These are phyloP conservation scores for Microtus ochrogaster DNA, from an alignment of 2,113 vertebrate species.

Conservation along the genomic window DNA sequence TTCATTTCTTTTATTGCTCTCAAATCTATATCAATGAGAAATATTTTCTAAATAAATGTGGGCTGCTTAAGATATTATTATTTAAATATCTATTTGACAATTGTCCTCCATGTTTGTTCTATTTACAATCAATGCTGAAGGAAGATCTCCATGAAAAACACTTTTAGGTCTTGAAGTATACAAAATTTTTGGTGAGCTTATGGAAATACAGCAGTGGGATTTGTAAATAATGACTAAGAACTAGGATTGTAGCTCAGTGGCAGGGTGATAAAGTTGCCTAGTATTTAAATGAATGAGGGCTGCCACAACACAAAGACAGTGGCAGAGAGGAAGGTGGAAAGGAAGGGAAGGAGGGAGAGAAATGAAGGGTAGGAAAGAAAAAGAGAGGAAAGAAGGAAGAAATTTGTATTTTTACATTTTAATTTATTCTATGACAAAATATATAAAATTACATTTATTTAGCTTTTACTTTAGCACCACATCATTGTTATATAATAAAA, in stretches of 20 bases:
- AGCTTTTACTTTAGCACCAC: neutral
- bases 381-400: neutral
- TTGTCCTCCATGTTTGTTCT: neutral
- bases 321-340: neutral
- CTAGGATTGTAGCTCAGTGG: neutral
- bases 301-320: too few species aligned
- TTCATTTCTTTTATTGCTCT: neutral
- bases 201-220: neutral
- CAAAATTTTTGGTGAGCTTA: neutral
- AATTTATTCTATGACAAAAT: conserved; percentile 8
- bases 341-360: too few species aligned
- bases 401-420: neutral
- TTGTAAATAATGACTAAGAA: neutral
- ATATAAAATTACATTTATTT: neutral
- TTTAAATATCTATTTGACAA: too few species aligned
- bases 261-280: neutral
- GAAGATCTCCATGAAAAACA: neutral
- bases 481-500: neutral
- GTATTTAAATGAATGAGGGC: too few species aligned
- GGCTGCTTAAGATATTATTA: neutral
- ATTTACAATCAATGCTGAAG: neutral
- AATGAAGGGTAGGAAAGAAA: too few species aligned
- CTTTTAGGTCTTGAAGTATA: neutral
- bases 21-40: neutral
- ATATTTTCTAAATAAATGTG: neutral